Evolutionary conservation across 1,140 invertebrate species (phyloP).

Genomic region (Hirudo medicinalis): DNA sequence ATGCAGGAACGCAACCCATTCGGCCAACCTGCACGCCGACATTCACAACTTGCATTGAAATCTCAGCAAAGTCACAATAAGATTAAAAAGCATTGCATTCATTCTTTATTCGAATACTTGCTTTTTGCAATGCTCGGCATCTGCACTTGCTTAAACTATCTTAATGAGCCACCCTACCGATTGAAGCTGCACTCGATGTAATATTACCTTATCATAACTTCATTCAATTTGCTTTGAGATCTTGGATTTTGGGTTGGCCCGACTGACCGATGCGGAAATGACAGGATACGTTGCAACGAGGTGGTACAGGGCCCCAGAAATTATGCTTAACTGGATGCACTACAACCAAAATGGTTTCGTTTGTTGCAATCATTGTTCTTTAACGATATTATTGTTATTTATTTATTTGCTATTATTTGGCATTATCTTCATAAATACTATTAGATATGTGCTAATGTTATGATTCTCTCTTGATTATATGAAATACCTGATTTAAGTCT

Average conservation of each 20-base stretch:
- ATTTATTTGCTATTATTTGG: too few relatives aligned
- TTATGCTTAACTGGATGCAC: constrained; percentile 99
- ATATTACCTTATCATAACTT: not conserved
- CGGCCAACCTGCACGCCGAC: too few relatives aligned
- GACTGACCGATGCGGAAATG: constrained; percentile 98
- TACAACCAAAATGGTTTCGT: constrained; percentile 80
- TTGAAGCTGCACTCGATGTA: not conserved
- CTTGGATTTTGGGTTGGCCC: constrained; percentile 91
- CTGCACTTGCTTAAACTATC: too few relatives aligned
- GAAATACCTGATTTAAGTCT: not conserved
- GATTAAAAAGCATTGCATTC: too few relatives aligned
- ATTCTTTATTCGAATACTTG: not conserved
- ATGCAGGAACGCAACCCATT: too few relatives aligned
- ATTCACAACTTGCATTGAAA: too few relatives aligned
- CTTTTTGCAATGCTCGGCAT: not conserved
- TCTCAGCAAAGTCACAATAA: not conserved
- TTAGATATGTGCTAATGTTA: too few relatives aligned
- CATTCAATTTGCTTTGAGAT: constrained; percentile 48
- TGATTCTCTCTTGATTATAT: not conserved
- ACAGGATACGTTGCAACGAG: constrained; percentile 97
- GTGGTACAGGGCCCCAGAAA: constrained; percentile 82
- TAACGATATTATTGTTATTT: not conserved
- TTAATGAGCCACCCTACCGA: too few relatives aligned
- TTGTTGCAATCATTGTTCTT: not conserved
- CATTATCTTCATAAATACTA: too few relatives aligned